Evolutionary conservation across 2,888 invertebrate genomes (phyloP).

Genomic region (Slavum lentiscoides): DNA sequence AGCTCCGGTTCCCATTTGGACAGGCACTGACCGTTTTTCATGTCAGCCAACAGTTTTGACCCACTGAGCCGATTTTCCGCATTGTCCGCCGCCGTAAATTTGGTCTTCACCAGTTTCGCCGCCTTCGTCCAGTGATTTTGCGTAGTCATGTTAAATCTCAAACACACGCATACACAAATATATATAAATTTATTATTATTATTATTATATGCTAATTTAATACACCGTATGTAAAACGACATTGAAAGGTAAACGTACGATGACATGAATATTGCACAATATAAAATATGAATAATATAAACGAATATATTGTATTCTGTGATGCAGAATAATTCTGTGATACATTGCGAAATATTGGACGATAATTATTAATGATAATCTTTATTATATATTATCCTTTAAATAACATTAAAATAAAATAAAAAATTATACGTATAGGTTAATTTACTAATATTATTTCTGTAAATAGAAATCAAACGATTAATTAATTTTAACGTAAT

Average conservation of each 20-base stretch:
- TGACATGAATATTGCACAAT: background rate
- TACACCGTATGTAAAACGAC: background rate
- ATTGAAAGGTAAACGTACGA: background rate
- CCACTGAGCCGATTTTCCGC: conserved; percentile 8
- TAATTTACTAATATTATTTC: background rate
- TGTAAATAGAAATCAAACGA: background rate
- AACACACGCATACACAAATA: background rate
- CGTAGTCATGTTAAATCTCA: conserved; percentile 28
- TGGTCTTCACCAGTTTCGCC: conserved; percentile 25
- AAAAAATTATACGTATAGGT: too few relatives aligned
- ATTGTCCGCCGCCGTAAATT: background rate
- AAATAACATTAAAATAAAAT: background rate
- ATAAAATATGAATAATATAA: background rate
- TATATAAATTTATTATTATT: background rate
- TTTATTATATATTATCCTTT: background rate
- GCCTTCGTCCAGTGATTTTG: conserved; percentile 23
- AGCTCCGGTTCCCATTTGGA: conserved; percentile 59
- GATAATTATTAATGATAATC: background rate
- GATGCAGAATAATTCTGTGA: background rate
- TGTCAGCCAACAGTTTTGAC: conserved; percentile 42
- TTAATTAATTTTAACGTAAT: too few relatives aligned
- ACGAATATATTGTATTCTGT: background rate
- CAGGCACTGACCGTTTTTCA: conserved; percentile 24
- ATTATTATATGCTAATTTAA: background rate
- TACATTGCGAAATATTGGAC: background rate